Conservation (phyloP, 2,797 vertebrate species). For the Pseudochaenichthys georgianus region DNA sequence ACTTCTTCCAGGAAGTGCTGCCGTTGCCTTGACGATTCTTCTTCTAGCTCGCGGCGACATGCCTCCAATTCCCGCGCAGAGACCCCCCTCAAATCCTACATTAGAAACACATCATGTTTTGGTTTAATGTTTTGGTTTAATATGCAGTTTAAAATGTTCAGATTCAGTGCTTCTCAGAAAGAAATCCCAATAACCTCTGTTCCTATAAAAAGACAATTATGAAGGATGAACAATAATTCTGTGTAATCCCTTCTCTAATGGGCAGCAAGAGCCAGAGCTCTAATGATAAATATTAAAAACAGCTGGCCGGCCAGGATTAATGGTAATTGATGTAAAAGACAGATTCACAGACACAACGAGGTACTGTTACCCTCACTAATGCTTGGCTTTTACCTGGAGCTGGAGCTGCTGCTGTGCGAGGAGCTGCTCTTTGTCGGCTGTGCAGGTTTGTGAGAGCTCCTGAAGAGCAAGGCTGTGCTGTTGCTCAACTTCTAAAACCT, state of each 20-base stretch:
- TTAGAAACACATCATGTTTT: conserved; percentile 1
- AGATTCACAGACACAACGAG: background rate
- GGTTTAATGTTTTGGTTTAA: conserved; percentile 22
- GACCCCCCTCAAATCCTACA: conserved; percentile 74
- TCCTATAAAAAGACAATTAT: conserved; percentile 43
- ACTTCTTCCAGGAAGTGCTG: conserved; percentile 87
- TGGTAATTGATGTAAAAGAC: background rate
- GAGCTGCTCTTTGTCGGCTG: conserved; percentile 77
- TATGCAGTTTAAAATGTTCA: conserved; percentile 14
- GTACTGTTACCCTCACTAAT: background rate
- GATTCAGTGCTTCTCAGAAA: conserved; percentile 7
- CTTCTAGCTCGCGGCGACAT: conserved; percentile 82
- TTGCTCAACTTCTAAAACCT: conserved; percentile 87
- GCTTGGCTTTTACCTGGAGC: conserved; percentile 76
- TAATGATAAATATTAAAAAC: conserved; percentile 24
- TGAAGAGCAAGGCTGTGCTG: conserved; percentile 83
- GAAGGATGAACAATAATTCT: conserved; percentile 52
- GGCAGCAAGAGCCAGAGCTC: conserved; percentile 35
- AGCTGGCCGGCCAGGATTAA: background rate
- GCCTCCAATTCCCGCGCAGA: conserved; percentile 83
- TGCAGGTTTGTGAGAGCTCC: conserved; percentile 79
- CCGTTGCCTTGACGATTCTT: conserved; percentile 81
- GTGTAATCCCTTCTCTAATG: conserved; percentile 49
- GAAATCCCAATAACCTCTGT: conserved; percentile 24
- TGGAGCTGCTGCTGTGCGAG: conserved; percentile 76